phyloP scores from a whole-genome alignment of 2,113 vertebrate genomes.

The Chaetorhynchus papuensis region DNA sequence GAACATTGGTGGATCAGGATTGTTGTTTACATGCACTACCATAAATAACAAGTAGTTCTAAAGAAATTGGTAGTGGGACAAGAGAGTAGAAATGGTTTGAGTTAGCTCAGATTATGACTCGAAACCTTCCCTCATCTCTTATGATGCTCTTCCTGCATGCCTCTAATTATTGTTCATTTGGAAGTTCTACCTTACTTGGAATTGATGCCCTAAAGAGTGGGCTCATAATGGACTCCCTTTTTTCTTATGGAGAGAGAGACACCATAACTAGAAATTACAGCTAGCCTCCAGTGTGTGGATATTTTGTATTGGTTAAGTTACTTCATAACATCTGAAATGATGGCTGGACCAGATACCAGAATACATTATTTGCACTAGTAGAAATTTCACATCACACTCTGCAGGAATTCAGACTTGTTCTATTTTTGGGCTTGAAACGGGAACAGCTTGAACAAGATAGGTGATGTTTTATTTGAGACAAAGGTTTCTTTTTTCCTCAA shows the following conservation, averaged over 20 bases:
- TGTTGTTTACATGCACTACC: neutral
- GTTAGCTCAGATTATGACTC: neutral
- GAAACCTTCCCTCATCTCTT: neutral
- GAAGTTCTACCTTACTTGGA: neutral
- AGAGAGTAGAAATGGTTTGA: neutral
- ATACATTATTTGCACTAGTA: neutral
- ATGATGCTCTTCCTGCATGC: neutral
- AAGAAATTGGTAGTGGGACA: neutral
- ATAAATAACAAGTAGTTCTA: neutral
- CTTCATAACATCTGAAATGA: neutral
- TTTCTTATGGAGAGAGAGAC: neutral
- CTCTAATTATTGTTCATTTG: neutral
- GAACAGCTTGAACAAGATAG: neutral
- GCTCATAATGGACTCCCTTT: neutral
- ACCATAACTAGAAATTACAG: neutral
- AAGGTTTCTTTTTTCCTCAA: slow-evolving; percentile 24
- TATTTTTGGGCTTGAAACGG: neutral
- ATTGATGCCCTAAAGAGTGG: neutral
- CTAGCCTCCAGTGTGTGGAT: neutral
- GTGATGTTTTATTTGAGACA: slow-evolving; percentile 33
- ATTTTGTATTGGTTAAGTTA: neutral
- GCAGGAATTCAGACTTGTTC: slow-evolving; percentile 5
- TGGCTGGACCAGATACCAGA: neutral
- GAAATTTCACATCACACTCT: neutral
- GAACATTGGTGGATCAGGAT: neutral